phyloP scores from a whole-genome alignment of 1,140 invertebrate genomes.

The Drosophila navojoa region DNA sequence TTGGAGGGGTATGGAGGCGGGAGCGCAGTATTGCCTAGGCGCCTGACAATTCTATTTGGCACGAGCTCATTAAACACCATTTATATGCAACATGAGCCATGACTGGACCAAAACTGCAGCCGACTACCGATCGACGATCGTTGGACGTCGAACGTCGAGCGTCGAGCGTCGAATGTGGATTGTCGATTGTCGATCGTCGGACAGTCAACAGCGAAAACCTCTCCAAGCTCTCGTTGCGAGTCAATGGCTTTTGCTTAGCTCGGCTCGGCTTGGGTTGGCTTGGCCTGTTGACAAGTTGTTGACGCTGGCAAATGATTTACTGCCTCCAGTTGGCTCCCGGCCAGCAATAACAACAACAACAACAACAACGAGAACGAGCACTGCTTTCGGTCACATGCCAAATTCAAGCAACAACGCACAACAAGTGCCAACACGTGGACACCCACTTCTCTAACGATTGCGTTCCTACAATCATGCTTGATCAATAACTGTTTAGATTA shows the following conservation, averaged over 20 bases:
- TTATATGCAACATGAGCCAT: slow-evolving; percentile 81
- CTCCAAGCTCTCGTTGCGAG: slow-evolving; percentile 45
- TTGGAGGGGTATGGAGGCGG: not conserved
- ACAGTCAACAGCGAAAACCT: slow-evolving; percentile 40
- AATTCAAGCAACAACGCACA: slow-evolving; percentile 49
- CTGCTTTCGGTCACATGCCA: slow-evolving; percentile 32
- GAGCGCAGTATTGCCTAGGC: not conserved
- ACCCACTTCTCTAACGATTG: not conserved
- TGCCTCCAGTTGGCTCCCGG: slow-evolving; percentile 33
- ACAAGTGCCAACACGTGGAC: slow-evolving; percentile 48
- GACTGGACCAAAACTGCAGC: slow-evolving; percentile 69
- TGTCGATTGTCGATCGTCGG: not conserved
- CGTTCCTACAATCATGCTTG: not conserved
- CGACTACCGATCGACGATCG: slow-evolving; percentile 49
- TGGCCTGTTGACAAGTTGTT: slow-evolving; percentile 74
- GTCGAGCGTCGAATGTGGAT: slow-evolving; percentile 12
- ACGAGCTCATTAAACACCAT: slow-evolving; percentile 83
- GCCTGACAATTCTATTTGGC: slow-evolving; percentile 81
- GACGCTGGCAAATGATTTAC: slow-evolving; percentile 79
- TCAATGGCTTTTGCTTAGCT: slow-evolving; percentile 37
- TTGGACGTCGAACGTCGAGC: slow-evolving; percentile 10
- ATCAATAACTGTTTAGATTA: not conserved
- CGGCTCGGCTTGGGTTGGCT: slow-evolving; percentile 16
- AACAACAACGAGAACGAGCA: slow-evolving; percentile 17
- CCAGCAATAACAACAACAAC: slow-evolving; percentile 12